Base-by-base conservation (phyloP, 2,888 invertebrate genomes). In the Orthonevra nobilis region DNA sequence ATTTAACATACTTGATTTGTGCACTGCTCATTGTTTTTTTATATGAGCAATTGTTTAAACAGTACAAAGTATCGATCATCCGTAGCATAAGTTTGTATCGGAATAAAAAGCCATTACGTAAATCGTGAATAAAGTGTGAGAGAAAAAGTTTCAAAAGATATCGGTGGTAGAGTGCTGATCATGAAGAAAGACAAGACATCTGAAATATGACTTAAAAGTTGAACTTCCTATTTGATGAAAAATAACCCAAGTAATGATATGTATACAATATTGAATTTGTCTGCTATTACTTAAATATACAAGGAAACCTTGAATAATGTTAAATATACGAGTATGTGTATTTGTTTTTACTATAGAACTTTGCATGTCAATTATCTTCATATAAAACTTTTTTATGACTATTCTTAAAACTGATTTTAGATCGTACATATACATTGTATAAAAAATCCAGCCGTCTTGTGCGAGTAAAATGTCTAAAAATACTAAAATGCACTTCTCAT, bases 401-500 rank as follows among this genome's bases (percentile, higher is more conserved):
- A 52, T 50, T 32, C n/a, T 9, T 46, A 56, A 15, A 38, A 36
- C 23, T 40, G 14, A 26, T 52, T 50, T 72, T 34, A 50, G 23
- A 50, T 63, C 56, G 56, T 70, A 60, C 38, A 63, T 56, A 50
- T 70, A 63, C 42, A 63, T 63, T 61, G 46, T 73, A 58, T 81
- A 73, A 68, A 73, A 73, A 72, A 40, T 68, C 44, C 56, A 58
- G 68, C 77, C 36, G 38, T 70, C 54, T 63, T 82, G 69, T 73
- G 81, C 64, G 64, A 70, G 56, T 73, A 68, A 75, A 60, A 54
- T 50, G 66, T 56, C 56, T 61, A 66, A 50, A 81, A 81, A 81
- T 68, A 81, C 70, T 72, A 56, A 81, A 81, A 81, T 81, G 68
- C 81, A 81, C 63, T 72, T 79, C 30, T 64, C 63, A 68, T 73